Percentiles rank a stretch among this genome's conserved stretches.
These are phyloP conservation scores for Candidula unifasciata DNA, from an alignment of 2,888 invertebrate genomes.

Conservation along the genomic window DNA sequence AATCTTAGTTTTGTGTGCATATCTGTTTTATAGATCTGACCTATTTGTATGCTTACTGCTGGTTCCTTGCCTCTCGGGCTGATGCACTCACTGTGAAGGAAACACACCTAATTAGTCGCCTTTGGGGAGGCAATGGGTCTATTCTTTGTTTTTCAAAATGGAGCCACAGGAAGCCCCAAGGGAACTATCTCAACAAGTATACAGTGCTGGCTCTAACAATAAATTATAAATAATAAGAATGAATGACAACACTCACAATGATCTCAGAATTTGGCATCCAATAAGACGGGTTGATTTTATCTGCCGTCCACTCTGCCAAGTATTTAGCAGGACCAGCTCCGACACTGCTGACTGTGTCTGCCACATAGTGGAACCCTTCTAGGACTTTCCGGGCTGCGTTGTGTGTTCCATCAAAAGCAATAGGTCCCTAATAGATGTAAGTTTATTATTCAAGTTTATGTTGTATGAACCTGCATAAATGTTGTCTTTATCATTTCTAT, in stretches of 20 bases:
- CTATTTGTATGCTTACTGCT: no score
- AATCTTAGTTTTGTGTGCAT: no score
- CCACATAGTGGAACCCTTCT: constrained; percentile 83
- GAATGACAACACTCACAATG: constrained; percentile 79
- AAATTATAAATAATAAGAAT: neutral
- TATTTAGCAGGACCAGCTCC: constrained; percentile 86
- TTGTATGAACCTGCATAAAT: no score
- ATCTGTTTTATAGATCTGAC: no score
- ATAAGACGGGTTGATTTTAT: constrained; percentile 87
- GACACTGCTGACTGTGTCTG: constrained; percentile 83
- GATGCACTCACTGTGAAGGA: no score
- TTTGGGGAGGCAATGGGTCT: no score
- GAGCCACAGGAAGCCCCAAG: no score
- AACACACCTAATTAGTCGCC: no score
- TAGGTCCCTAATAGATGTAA: constrained; percentile 61
- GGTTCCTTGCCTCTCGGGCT: no score
- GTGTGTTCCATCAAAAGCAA: constrained; percentile 77
- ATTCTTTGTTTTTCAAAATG: no score
- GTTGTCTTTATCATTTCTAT: no score
- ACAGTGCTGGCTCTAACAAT: neutral
- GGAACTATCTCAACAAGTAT: neutral
- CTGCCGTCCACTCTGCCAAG: constrained; percentile 86
- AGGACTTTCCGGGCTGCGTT: constrained; percentile 84
- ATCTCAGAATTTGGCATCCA: constrained; percentile 89
- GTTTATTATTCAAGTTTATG: no score